A percentile compares a stretch with the other conserved stretches of the same genome.
phyloP scores from a whole-genome alignment of 2,113 vertebrate genomes.

The Saimiri boliviensis region DNA sequence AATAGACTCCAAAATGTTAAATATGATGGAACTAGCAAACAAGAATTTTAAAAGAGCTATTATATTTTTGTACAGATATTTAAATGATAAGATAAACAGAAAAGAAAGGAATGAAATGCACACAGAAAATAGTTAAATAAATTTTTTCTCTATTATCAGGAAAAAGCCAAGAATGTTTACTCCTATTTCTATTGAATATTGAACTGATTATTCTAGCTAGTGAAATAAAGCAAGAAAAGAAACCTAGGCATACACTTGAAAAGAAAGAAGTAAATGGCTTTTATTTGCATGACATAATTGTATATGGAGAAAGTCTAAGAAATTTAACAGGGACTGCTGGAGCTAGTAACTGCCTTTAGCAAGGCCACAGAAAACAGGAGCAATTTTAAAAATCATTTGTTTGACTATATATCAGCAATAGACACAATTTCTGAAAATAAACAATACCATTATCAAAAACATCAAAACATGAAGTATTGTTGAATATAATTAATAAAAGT shows the following conservation, averaged over 20 bases:
- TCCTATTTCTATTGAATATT: conserved; percentile 17
- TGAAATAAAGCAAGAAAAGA: conserved; percentile 11
- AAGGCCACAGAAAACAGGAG: not conserved
- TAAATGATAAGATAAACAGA: not conserved
- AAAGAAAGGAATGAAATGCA: not conserved
- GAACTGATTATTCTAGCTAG: not conserved
- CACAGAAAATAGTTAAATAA: not conserved
- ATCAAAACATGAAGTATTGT: not conserved
- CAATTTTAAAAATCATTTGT: not conserved
- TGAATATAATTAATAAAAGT: not conserved
- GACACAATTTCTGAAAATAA: not conserved
- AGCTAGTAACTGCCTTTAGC: not conserved
- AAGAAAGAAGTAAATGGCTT: not conserved
- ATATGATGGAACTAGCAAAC: not conserved
- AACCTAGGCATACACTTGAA: not conserved
- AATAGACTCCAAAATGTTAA: not conserved
- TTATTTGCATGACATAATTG: not conserved
- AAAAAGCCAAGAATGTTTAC: not conserved
- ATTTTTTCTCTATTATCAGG: not conserved
- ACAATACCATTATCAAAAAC: not conserved
- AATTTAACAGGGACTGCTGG: not conserved
- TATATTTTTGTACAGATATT: conserved; percentile 10
- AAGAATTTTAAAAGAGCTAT: conserved; percentile 25
- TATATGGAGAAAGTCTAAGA: not conserved
- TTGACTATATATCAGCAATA: not conserved